Evolutionary conservation across 2,888 invertebrate genomes (phyloP).

Genomic region (Drosophila atroscutellata): DNA sequence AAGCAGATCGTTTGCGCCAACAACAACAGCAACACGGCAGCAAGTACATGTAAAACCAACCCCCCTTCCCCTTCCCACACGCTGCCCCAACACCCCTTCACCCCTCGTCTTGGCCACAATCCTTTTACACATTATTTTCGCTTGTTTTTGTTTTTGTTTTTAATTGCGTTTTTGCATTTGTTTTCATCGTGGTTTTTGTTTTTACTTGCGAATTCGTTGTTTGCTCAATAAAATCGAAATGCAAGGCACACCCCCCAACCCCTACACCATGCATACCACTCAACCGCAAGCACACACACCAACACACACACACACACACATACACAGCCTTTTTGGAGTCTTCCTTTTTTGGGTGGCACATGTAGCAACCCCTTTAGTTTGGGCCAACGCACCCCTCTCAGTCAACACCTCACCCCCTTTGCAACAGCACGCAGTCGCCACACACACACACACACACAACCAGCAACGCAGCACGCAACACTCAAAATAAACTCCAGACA

Average conservation of each 20-base stretch:
- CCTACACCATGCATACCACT: neutral
- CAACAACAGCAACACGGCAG: neutral
- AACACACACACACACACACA: neutral
- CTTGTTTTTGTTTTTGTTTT: constrained; percentile 18
- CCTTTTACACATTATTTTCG: neutral
- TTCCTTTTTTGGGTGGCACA: constrained; percentile 41
- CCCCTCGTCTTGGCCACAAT: neutral
- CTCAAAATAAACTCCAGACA: constrained; percentile 77
- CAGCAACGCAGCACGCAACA: constrained; percentile 57
- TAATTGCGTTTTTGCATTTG: constrained; percentile 70
- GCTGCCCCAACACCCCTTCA: accelerated
- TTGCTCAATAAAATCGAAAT: constrained; percentile 84
- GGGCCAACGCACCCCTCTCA: constrained; percentile 2
- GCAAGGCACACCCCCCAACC: constrained; percentile 37
- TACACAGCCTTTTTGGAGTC: constrained; percentile 5
- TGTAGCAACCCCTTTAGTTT: constrained; percentile 23
- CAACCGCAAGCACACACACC: constrained; percentile 9
- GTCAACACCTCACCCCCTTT: constrained; percentile 4
- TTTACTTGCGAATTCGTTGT: constrained; percentile 82
- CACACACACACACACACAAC: constrained; percentile 52
- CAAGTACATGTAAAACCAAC: neutral
- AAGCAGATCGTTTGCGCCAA: constrained; percentile 2
- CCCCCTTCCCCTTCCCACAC: neutral
- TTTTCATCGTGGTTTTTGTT: constrained; percentile 78
- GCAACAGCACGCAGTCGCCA: constrained; percentile 74